Evolutionary conservation across 2,113 vertebrate species (phyloP).

Genomic region (Phrynosoma platyrhinos): DNA sequence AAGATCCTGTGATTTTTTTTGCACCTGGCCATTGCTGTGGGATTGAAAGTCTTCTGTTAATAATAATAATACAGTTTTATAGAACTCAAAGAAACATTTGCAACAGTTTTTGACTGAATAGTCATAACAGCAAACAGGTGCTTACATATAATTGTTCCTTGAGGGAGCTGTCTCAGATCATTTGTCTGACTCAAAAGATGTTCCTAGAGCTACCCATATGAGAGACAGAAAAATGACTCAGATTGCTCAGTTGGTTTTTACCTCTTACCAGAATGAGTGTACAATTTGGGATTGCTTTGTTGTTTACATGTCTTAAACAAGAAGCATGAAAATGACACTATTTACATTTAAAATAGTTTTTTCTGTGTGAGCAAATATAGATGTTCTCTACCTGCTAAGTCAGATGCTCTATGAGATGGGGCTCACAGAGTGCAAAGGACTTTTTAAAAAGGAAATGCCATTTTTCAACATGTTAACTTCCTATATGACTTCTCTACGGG

Average conservation of each 20-base stretch:
- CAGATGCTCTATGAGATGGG: slow-evolving; percentile 22
- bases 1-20: slow-evolving; percentile 24
- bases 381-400: background rate
- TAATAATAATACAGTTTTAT: slow-evolving; percentile 42
- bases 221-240: slow-evolving; percentile 57
- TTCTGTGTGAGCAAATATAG: slow-evolving; percentile 47
- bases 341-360: slow-evolving; percentile 35
- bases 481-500: background rate
- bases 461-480: background rate
- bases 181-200: slow-evolving; percentile 46
- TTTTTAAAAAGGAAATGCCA: slow-evolving; percentile 14
- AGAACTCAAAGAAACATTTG: slow-evolving; percentile 43
- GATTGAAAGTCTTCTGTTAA: background rate
- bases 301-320: slow-evolving; percentile 52
- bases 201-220: slow-evolving; percentile 42
- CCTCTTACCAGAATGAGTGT: slow-evolving; percentile 44
- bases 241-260: slow-evolving; percentile 53
- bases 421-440: slow-evolving; percentile 17
- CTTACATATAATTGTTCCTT: slow-evolving; percentile 55
- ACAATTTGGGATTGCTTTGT: slow-evolving; percentile 41
- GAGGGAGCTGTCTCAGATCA: slow-evolving; percentile 28
- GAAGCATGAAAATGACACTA: background rate
- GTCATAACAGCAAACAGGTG: slow-evolving; percentile 46
- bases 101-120: slow-evolving; percentile 60
- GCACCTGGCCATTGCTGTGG: background rate